Evolutionary conservation across 2,888 invertebrate genomes (phyloP), one percentile per base, ranked within the genome.

Genomic region (Thecocarcelia acutangulata): DNA sequence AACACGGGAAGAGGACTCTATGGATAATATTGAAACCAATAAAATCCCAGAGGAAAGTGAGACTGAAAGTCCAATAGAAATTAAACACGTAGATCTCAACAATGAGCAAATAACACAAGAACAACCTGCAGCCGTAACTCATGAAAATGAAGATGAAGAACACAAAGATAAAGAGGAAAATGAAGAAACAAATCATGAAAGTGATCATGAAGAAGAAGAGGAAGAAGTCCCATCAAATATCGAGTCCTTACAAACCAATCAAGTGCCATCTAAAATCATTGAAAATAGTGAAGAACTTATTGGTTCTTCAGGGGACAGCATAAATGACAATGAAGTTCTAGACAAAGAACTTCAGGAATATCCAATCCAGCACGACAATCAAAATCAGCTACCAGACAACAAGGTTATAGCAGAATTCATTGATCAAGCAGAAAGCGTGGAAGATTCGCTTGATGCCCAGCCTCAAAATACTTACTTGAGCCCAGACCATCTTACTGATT

Each of bases 341-440:
- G 64, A 77, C 21, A 54, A 15, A 0, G 56, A 69, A 33, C 8
- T 17, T 42, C 42, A 56, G 56, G 54, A 75, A 48, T 17, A 11
- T 19, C 28, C 37, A 69, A 54, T 56, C 17, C 12, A 15, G 37
- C 4, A 44, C 1, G 70, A 64, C 56, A 33, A 17, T n/a, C 73
- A 33, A 42, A 13, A n/a, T 33, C 21, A 58, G 44, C 8, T 15
- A 4, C 50, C 42, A 42, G 84, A 84, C 1, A 59, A 12, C 15
- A 33, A 33, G 9, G 33, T 33, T 3, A 33, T 33, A 8, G 6
- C 33, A 33, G 33, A 33, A 33, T 1, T 5, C 24, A 2, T 21
- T 21, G 85, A 84, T 73, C 82, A 86, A 1, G 85, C 84, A 24
- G 85, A 84, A n/a, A 87, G 86, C 17, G 76, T 72, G 11, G 68